These are phyloP conservation scores for Gouania willdenowi DNA, from an alignment of 2,797 vertebrate species.

Conservation along the genomic window DNA sequence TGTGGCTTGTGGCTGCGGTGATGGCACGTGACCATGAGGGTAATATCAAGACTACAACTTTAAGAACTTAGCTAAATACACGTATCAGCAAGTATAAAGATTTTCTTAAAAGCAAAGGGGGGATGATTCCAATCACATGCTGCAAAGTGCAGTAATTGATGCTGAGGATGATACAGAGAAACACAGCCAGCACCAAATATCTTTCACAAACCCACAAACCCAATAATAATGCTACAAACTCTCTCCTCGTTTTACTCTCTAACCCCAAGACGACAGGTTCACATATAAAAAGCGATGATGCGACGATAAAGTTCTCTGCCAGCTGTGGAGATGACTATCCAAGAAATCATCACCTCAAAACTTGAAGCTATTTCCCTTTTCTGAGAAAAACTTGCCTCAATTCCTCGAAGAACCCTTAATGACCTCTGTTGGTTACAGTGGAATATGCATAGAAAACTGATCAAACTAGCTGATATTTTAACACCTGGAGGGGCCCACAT, in stretches of 20 bases:
- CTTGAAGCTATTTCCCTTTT: constrained; percentile 42
- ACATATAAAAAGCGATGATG: constrained; percentile 29
- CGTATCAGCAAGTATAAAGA: constrained; percentile 33
- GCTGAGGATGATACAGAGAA: constrained; percentile 6
- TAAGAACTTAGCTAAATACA: constrained; percentile 5
- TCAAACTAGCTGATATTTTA: no score
- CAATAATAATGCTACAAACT: constrained; percentile 25
- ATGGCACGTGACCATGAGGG: constrained; percentile 56
- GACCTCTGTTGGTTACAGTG: no score
- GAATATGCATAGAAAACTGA: no score
- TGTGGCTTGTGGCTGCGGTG: constrained; percentile 37
- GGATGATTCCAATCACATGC: constrained; percentile 20
- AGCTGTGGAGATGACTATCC: constrained; percentile 63
- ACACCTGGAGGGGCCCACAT: no score
- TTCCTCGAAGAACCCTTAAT: constrained; percentile 59
- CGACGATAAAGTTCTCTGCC: constrained; percentile 46
- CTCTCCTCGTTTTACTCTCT: constrained; percentile 11
- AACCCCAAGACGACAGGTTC: constrained; percentile 33
- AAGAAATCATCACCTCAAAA: constrained; percentile 73
- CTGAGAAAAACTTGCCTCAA: constrained; percentile 65
- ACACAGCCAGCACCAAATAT: constrained; percentile 43
- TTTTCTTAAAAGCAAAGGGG: constrained; percentile 31
- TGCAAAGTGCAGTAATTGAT: constrained; percentile 7
- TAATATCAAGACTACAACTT: constrained; percentile 32
- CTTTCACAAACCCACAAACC: constrained; percentile 16